Base-by-base conservation (phyloP, 2,888 invertebrate genomes). In the Eristalis pertinax region DNA sequence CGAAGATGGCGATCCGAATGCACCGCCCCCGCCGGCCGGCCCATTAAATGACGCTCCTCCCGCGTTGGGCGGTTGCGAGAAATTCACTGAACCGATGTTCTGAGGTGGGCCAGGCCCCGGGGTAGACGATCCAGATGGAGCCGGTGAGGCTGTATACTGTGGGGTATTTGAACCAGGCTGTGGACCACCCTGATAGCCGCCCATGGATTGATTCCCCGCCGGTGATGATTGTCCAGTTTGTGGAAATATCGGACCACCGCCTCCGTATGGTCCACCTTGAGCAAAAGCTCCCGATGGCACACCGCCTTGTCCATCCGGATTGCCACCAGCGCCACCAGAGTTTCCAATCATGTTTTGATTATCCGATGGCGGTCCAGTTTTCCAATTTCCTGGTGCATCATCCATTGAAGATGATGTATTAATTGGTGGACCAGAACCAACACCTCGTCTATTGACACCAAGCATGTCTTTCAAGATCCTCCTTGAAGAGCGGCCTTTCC, bases 111-210 rank as follows among this genome's bases (percentile, higher is more conserved):
- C 95, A 26, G 96, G 96, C 84, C 97, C 97, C 10, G 97, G 97
- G 58, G 97, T 97, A 90, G 97, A 97, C 69, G 96, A 95, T 91
- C 95, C 97, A 91, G 95, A 97, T 89, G 96, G 97, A 91, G 96
- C 96, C 90, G 97, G 97, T 89, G 97, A 97, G 91, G 97, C 97
- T 90, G 97, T 97, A 93, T 97, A 97, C 94, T 96, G 97, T 91
- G 96, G 97, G 91, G 95, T 97, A 92, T 94, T 96, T 91, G 95
- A 96, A 91, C 95, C 97, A 90, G 95, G 96, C 92, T 95, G 96
- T 92, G 95, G 94, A 90, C 96, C 95, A 90, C 96, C 95, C 93
- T 96, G 94, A 94, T 96, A 94, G 67, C 92, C 92, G 74, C 89
- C 83, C 89, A 92, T 90, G n/a, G 93, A 91, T 93, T 96, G 94